Percentiles rank a stretch among this genome's conserved stretches.
phyloP scores from a whole-genome alignment of 2,113 vertebrate species.

The Rhinoderma darwinii region DNA sequence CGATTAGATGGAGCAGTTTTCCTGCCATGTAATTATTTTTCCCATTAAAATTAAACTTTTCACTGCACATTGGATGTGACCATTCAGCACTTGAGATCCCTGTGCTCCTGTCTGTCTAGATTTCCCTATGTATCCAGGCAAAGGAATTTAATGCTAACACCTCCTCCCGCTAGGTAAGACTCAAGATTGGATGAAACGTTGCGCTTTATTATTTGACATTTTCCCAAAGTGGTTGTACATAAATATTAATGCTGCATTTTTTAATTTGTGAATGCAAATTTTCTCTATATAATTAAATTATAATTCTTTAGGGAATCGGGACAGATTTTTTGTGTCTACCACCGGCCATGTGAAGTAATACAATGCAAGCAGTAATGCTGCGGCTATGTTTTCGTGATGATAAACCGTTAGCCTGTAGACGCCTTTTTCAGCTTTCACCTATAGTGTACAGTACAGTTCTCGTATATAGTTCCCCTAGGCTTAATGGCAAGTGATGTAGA shows the following conservation, averaged over 20 bases:
- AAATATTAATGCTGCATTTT: slow-evolving; percentile 57
- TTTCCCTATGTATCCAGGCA: slow-evolving; percentile 7
- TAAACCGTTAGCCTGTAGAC: not conserved
- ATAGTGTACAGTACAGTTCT: not conserved
- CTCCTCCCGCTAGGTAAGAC: slow-evolving; percentile 16
- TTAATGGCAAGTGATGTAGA: not conserved
- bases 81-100: not conserved
- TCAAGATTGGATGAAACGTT: slow-evolving; percentile 24
- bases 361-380: not conserved
- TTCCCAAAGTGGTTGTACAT: slow-evolving; percentile 35
- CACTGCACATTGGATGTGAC: not conserved
- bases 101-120: not conserved
- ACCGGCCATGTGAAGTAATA: slow-evolving; percentile 3
- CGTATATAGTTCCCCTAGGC: not conserved
- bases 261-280: slow-evolving; percentile 57
- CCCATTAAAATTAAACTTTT: not conserved
- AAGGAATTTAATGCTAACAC: slow-evolving; percentile 1
- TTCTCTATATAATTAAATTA: slow-evolving; percentile 51
- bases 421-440: not conserved
- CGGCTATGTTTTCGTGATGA: not conserved
- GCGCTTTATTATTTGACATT: slow-evolving; percentile 51
- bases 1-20: not conserved
- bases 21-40: slow-evolving; percentile 6
- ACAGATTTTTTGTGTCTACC: not conserved
- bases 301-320: slow-evolving; percentile 37